Conservation (phyloP, 1,140 invertebrate species). For the Drosophila leontia region DNA sequence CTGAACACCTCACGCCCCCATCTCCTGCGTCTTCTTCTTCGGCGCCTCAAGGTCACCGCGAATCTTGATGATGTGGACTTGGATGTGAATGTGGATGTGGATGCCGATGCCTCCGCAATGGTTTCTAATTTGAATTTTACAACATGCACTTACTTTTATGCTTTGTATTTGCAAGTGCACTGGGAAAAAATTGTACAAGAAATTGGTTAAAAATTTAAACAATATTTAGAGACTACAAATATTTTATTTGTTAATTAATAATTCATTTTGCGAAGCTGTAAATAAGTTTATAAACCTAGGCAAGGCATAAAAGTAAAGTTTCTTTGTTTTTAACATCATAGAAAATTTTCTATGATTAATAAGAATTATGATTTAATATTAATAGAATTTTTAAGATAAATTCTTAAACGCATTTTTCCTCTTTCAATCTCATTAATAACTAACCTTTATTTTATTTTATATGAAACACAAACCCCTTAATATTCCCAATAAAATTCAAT, state of each 20-base stretch:
- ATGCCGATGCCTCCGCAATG: slow-evolving; percentile 51
- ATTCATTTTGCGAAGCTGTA: not conserved
- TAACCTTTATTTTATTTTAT: not conserved
- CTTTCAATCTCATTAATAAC: not conserved
- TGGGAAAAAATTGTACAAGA: not conserved
- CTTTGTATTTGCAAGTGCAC: slow-evolving; percentile 62
- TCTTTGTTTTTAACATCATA: not conserved
- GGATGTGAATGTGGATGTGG: slow-evolving; percentile 8
- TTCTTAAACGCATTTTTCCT: not conserved
- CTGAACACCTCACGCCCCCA: slow-evolving; percentile 7
- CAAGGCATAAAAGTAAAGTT: too few relatives aligned
- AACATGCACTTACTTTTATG: slow-evolving; percentile 63
- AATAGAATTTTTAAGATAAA: not conserved
- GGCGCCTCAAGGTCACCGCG: slow-evolving; percentile 66
- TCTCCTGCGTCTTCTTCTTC: slow-evolving; percentile 50
- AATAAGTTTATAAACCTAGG: not conserved
- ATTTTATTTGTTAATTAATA: too few relatives aligned
- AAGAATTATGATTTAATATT: not conserved
- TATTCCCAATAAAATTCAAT: not conserved
- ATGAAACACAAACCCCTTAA: not conserved
- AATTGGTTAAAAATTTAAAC: too few relatives aligned
- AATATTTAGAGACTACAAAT: not conserved
- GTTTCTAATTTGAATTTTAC: slow-evolving; percentile 80
- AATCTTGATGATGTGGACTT: slow-evolving; percentile 20
- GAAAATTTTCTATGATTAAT: too few relatives aligned